Conservation (phyloP, 2,888 invertebrate species). For the Tuberolachnus salignus region DNA sequence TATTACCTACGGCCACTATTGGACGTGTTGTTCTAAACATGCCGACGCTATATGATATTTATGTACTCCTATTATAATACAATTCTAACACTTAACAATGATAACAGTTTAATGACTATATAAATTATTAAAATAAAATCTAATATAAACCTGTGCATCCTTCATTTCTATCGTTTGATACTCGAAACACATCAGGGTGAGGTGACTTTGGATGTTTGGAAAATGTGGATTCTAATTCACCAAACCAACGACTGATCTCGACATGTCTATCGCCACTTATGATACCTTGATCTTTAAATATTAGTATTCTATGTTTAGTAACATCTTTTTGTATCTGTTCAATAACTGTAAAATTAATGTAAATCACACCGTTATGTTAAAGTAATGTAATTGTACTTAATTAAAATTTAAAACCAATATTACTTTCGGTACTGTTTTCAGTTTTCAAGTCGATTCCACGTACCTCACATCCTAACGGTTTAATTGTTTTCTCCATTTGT, state of each 20-base stretch:
- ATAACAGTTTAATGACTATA: not conserved
- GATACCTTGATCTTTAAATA: conserved; percentile 60
- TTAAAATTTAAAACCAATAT: conserved; percentile 5
- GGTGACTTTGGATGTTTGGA: conserved; percentile 60
- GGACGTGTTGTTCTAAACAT: too few species aligned
- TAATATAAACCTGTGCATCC: conserved; percentile 60
- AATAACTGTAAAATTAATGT: conserved; percentile 59
- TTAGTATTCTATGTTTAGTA: conserved; percentile 59
- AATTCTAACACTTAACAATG: too few species aligned
- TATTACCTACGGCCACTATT: too few species aligned
- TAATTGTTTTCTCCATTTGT: too few species aligned
- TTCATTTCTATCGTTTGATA: conserved; percentile 61
- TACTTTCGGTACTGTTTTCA: conserved; percentile 61
- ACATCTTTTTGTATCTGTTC: conserved; percentile 60
- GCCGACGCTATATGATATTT: too few species aligned
- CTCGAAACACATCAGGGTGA: conserved; percentile 59
- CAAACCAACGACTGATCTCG: conserved; percentile 61
- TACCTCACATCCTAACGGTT: conserved; percentile 59
- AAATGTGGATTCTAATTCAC: conserved; percentile 61
- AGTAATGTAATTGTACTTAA: not conserved
- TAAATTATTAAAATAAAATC: not conserved
- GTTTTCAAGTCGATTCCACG: conserved; percentile 60
- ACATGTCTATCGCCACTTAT: conserved; percentile 60
- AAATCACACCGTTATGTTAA: too few species aligned
- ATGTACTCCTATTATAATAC: too few species aligned